These are phyloP conservation scores for Ellobium chinense DNA, from an alignment of 2,888 invertebrate genomes.

Conservation along the genomic window DNA sequence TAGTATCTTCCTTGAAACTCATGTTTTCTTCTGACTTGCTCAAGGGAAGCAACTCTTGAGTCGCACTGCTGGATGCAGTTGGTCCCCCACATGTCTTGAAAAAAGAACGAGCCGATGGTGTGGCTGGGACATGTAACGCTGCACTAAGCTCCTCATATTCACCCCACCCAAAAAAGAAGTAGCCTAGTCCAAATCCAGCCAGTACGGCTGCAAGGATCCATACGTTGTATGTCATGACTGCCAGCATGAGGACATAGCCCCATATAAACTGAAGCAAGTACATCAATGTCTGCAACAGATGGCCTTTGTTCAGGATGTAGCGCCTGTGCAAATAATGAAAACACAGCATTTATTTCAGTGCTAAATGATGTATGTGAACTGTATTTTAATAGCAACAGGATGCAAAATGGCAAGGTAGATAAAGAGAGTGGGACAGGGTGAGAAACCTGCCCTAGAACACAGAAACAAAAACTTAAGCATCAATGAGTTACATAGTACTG, in stretches of 20 bases:
- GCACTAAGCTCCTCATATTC: slow-evolving; percentile 45
- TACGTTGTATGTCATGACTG: slow-evolving; percentile 53
- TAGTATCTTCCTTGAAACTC: background rate
- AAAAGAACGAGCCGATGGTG: background rate
- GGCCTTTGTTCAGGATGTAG: slow-evolving; percentile 51
- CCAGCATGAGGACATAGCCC: slow-evolving; percentile 53
- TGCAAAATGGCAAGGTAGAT: too few relatives aligned
- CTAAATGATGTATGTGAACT: too few relatives aligned
- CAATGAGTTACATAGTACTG: too few relatives aligned
- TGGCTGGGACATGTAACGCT: slow-evolving; percentile 5
- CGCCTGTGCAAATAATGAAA: slow-evolving; percentile 26
- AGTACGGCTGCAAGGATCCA: slow-evolving; percentile 52
- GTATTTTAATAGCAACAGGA: too few relatives aligned
- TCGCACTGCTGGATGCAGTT: slow-evolving; percentile 31
- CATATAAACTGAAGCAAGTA: slow-evolving; percentile 51
- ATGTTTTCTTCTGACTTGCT: slow-evolving; percentile 24
- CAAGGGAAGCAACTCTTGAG: slow-evolving; percentile 34
- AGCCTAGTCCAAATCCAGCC: slow-evolving; percentile 50
- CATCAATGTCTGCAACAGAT: slow-evolving; percentile 50
- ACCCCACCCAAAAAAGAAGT: slow-evolving; percentile 53
- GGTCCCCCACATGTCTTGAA: slow-evolving; percentile 25
- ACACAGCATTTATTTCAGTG: background rate
- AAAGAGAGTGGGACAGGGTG: too few relatives aligned
- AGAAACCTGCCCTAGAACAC: too few relatives aligned
- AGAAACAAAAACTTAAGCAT: too few relatives aligned